phyloP scores from a whole-genome alignment of 2,888 invertebrate genomes.

The Molanna angustata region DNA sequence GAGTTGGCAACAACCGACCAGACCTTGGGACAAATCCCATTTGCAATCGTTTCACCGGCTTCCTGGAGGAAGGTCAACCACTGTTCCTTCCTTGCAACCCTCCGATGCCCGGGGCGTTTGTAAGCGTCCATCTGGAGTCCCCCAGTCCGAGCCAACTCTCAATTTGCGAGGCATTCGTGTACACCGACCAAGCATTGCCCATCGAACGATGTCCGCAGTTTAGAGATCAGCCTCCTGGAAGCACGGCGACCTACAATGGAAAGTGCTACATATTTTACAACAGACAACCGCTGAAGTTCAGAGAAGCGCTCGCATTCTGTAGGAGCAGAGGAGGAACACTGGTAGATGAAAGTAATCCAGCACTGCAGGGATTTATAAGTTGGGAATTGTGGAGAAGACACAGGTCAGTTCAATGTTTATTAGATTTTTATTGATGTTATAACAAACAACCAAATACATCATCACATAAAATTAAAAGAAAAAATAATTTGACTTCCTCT shows the following conservation, averaged over 20 bases:
- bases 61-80: conserved; percentile 85
- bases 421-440: too few relatives aligned
- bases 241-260: conserved; percentile 90
- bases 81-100: conserved; percentile 91
- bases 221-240: conserved; percentile 89
- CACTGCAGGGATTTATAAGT: conserved; percentile 89
- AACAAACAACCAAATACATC: too few relatives aligned
- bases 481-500: too few relatives aligned
- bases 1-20: conserved; percentile 90
- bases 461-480: too few relatives aligned
- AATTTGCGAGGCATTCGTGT: conserved; percentile 91
- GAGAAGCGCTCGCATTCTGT: conserved; percentile 78
- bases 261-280: conserved; percentile 95
- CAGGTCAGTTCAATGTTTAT: conserved; percentile 53
- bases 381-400: conserved; percentile 93
- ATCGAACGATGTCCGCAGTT: conserved; percentile 92
- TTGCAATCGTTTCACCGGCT: conserved; percentile 86
- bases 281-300: conserved; percentile 75
- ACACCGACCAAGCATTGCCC: conserved; percentile 87
- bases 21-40: conserved; percentile 89
- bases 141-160: conserved; percentile 73
- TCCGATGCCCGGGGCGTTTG: conserved; percentile 93
- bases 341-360: conserved; percentile 90
- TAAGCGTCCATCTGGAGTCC: conserved; percentile 85
- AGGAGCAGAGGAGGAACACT: conserved; percentile 78